Evolutionary conservation across 2,888 invertebrate species (phyloP).

Genomic region (Drosophila silvestris): DNA sequence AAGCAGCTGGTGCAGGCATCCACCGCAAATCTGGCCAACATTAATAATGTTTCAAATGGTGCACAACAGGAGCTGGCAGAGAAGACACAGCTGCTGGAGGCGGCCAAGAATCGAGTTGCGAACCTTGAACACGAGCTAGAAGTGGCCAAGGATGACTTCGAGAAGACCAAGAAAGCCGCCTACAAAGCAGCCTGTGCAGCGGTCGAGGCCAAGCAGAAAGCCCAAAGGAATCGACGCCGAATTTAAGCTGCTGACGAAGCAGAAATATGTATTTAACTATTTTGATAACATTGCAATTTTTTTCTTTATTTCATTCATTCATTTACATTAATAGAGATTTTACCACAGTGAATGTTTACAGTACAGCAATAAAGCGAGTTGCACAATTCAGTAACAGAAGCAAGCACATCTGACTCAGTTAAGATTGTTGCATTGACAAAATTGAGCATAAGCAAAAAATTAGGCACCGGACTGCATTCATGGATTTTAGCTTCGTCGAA

Average conservation of each 20-base stretch:
- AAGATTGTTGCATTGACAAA: neutral
- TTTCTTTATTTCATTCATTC: neutral
- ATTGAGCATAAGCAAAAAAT: neutral
- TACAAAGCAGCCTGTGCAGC: constrained; percentile 90
- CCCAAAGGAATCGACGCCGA: constrained; percentile 45
- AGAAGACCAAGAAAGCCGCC: constrained; percentile 89
- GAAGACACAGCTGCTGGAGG: constrained; percentile 89
- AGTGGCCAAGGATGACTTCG: constrained; percentile 88
- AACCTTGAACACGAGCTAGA: constrained; percentile 88
- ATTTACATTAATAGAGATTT: neutral
- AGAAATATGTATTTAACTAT: neutral
- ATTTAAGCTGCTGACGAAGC: neutral
- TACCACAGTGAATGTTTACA: neutral
- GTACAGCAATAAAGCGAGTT: neutral
- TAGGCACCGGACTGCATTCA: neutral
- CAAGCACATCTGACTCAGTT: neutral
- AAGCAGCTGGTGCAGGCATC: constrained; percentile 86
- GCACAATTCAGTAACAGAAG: no score
- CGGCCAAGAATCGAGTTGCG: constrained; percentile 88
- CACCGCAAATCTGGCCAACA: constrained; percentile 87
- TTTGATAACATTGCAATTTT: neutral
- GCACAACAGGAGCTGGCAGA: constrained; percentile 88
- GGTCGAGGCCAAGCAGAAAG: constrained; percentile 88
- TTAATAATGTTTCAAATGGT: constrained; percentile 88
- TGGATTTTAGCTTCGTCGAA: neutral